Conservation (phyloP, 37 sponge, comb jelly and placozoan species). For the Spongilla lacustris region DNA sequence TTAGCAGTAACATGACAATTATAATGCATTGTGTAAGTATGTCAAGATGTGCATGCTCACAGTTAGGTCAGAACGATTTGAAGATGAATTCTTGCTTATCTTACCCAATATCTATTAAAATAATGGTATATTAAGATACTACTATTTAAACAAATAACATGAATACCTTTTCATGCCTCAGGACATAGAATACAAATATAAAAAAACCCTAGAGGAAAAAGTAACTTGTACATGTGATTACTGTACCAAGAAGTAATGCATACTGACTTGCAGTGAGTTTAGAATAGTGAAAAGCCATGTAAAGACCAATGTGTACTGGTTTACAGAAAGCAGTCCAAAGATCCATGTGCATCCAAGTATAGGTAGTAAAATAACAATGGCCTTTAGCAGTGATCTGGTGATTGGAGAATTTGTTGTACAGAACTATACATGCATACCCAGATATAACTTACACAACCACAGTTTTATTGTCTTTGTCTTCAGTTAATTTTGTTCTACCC, state of each 20-base stretch:
- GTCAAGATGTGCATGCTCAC: not conserved
- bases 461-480: not conserved
- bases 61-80: not conserved
- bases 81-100: not conserved
- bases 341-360: conserved; percentile 12
- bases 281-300: conserved; percentile 49
- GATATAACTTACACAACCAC: too few relatives aligned
- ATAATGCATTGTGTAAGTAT: too few relatives aligned
- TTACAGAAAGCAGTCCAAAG: conserved; percentile 53
- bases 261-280: conserved; percentile 44
- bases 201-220: not conserved
- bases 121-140: not conserved
- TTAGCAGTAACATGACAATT: too few relatives aligned
- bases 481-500: not conserved
- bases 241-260: too few relatives aligned
- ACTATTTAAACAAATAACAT: not conserved
- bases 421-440: not conserved
- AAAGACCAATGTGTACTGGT: conserved; percentile 25
- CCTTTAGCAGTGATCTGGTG: not conserved
- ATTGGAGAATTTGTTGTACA: not conserved
- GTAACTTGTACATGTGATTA: not conserved
- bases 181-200: not conserved
- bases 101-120: not conserved
- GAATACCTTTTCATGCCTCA: conserved; percentile 5
- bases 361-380: not conserved